Conservation (phyloP, 2,797 vertebrate species). For the Hydrophis major region DNA sequence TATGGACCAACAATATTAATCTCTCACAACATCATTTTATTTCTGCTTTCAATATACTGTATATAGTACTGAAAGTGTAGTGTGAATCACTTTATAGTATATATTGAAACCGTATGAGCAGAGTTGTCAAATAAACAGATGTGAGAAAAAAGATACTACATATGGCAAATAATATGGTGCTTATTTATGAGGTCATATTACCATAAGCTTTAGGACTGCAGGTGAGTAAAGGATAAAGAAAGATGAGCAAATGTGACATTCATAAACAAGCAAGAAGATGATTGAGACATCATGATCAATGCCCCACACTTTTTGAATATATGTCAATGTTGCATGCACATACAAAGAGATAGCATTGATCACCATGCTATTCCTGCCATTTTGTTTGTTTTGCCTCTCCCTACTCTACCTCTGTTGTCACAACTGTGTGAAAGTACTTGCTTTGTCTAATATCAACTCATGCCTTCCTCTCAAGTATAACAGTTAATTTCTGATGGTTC, state of each 20-base stretch:
- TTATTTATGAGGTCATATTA: background rate
- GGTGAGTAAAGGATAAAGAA: background rate
- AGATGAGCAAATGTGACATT: background rate
- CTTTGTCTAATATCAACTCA: background rate
- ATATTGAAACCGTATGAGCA: background rate
- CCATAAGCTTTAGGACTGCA: background rate
- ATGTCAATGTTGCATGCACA: background rate
- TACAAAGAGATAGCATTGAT: background rate
- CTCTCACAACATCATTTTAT: background rate
- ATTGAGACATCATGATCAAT: background rate
- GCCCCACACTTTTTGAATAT: background rate
- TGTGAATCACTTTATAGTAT: background rate
- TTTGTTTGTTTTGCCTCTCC: background rate
- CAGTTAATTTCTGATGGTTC: background rate
- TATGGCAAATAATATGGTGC: background rate
- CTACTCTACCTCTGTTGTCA: background rate
- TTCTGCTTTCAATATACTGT: background rate
- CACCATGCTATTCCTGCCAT: background rate
- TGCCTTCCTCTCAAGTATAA: background rate
- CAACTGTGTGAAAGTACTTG: background rate
- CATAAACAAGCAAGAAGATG: too few species aligned
- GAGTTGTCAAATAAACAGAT: background rate
- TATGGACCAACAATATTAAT: background rate
- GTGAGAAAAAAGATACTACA: background rate
- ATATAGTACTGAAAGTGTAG: background rate